Base-by-base conservation (phyloP, 2,888 invertebrate species). In the Cheilosia variabilis region DNA sequence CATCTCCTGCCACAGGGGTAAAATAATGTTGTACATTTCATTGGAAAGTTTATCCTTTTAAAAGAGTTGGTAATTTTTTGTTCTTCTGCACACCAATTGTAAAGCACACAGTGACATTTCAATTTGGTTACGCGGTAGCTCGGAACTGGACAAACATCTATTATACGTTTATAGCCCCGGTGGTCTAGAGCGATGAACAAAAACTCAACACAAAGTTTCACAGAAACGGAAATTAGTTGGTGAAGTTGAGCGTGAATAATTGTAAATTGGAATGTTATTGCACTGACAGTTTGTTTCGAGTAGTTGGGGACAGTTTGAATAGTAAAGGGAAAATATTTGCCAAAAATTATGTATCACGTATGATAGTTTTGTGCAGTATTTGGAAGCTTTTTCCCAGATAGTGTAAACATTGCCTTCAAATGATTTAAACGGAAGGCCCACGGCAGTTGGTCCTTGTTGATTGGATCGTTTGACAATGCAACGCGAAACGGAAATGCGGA, bases 1-100 rank as follows among this genome's bases (percentile, higher is more conserved):
- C 41, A 65, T 63, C 37, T 50, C 31, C 19, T 62, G 60, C 75
- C 69, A 62, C 72, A 24, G 77, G 81, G 76, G 68, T 81, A 45
- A 86, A 81, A 86, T 86, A 77, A 80, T 86, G 60, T 81, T 86
- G 76, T 77, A 68, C 76, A 86, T 86, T 86, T 72, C 81, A 81
- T 81, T 71, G 86, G 60, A 86, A 86, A 86, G 86, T 86, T 79
- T 77, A 81, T 81, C 81, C 76, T 86, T 37, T 86, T 81, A 77
- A 81, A 75, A 53, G 77, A 81, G 86, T 81, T 76, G 66, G 63
- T 62, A 27, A 22, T 58, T 43, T 60, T 52, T 41, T 53, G 31
- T 71, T 53, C 17, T n/a, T 50, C 68, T 68, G 65, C 66, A 76
- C 66, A 9, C 31, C 31, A 86, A 81, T 80, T 80, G 76, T 80